Conservation (phyloP, 2,888 invertebrate genomes). For the Timandra comae region DNA sequence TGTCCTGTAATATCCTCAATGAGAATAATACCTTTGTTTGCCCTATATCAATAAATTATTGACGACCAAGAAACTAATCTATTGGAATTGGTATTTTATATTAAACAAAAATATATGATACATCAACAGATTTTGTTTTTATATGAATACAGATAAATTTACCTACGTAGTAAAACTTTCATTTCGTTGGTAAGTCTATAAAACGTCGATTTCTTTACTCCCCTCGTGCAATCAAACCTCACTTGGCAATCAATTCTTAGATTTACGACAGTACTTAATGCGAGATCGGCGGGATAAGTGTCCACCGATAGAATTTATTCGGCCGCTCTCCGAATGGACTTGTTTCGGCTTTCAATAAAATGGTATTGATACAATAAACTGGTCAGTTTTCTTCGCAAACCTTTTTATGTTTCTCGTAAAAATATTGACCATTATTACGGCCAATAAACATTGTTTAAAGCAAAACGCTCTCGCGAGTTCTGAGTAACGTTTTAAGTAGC, state of each 20-base stretch:
- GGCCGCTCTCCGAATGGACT: constrained; percentile 16
- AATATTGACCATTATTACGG: neutral
- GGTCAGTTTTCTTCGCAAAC: constrained; percentile 14
- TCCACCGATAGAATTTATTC: constrained; percentile 29
- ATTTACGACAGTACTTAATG: constrained; percentile 43
- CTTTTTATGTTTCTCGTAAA: constrained; percentile 10
- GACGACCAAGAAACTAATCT: too few species aligned
- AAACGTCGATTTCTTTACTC: constrained; percentile 17
- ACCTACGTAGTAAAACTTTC: constrained; percentile 14
- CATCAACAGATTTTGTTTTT: neutral
- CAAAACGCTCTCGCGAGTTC: too few species aligned
- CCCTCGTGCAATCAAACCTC: constrained; percentile 34
- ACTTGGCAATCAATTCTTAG: constrained; percentile 34
- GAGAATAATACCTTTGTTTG: too few species aligned
- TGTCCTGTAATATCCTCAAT: too few species aligned
- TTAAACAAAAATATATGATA: too few species aligned
- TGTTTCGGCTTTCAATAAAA: constrained; percentile 21
- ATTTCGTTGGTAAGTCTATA: constrained; percentile 17
- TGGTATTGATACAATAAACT: constrained; percentile 15
- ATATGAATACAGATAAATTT: constrained; percentile 1
- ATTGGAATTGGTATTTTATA: too few species aligned
- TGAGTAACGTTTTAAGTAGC: too few species aligned
- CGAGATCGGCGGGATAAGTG: constrained; percentile 27
- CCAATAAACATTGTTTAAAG: too few species aligned
- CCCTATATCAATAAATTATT: too few species aligned